Evolutionary conservation across 2,888 invertebrate species (phyloP).

Genomic region (Xanthorhoe designata): DNA sequence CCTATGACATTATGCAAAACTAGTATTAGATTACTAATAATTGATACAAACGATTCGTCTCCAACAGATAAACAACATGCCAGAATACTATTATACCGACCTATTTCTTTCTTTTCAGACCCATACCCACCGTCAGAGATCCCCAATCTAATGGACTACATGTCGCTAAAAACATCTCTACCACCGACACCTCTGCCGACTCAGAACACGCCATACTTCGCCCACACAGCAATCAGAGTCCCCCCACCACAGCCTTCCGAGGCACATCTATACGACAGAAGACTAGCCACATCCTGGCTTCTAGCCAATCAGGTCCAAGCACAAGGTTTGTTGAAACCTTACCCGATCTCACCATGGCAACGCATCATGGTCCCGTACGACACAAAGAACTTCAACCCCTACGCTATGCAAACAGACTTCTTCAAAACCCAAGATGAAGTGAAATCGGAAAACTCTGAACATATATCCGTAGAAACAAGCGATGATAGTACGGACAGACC

Average conservation of each 20-base stretch:
- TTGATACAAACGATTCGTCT: no score
- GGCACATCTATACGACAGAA: constrained; percentile 73
- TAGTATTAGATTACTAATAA: no score
- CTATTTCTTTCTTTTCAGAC: constrained; percentile 64
- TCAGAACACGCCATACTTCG: constrained; percentile 73
- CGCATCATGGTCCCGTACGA: constrained; percentile 86
- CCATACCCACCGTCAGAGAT: constrained; percentile 70
- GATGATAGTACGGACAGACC: constrained; percentile 86
- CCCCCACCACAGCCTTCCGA: constrained; percentile 71
- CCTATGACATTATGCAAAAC: no score
- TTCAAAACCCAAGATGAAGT: constrained; percentile 75
- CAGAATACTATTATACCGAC: no score
- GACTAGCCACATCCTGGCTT: constrained; percentile 85
- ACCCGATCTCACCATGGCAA: constrained; percentile 85
- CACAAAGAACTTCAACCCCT: constrained; percentile 72
- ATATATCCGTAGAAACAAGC: constrained; percentile 84
- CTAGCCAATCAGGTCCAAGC: constrained; percentile 82
- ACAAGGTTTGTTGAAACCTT: constrained; percentile 79
- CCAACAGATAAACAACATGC: not conserved
- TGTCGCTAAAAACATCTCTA: constrained; percentile 71
- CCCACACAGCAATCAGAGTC: constrained; percentile 73
- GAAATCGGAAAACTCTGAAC: constrained; percentile 75
- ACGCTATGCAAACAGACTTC: constrained; percentile 72
- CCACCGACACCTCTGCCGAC: constrained; percentile 60
- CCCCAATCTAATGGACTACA: constrained; percentile 77